These are phyloP conservation scores for Diacarnus erythraeanus DNA, from an alignment of 37 sponge, comb jelly and placozoan genomes.

Conservation along the genomic window DNA sequence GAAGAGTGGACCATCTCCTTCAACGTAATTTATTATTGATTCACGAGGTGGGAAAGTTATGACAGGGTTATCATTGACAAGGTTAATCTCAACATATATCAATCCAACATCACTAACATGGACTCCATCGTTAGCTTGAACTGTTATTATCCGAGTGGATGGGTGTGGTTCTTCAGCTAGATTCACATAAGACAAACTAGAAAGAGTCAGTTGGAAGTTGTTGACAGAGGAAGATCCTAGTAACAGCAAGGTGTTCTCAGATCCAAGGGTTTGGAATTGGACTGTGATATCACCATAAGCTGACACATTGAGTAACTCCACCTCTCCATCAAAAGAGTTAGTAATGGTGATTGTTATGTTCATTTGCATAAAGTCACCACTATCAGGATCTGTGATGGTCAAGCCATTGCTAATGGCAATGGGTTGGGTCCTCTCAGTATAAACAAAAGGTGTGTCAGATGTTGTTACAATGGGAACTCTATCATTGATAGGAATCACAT, in stretches of 20 bases:
- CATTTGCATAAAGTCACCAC: conserved; percentile 47
- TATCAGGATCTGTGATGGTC: conserved; percentile 67
- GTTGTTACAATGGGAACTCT: conserved; percentile 58
- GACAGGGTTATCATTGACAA: conserved; percentile 74
- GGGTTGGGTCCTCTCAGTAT: conserved; percentile 50
- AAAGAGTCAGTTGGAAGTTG: conserved; percentile 69
- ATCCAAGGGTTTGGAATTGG: conserved; percentile 17
- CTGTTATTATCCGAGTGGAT: conserved; percentile 23
- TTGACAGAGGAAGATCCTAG: conserved; percentile 68
- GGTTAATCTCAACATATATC: conserved; percentile 44
- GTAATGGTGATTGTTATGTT: conserved; percentile 49
- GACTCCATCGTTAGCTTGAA: conserved; percentile 61
- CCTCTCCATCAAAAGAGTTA: conserved; percentile 49
- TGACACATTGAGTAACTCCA: conserved; percentile 41
- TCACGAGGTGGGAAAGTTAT: conserved; percentile 40
- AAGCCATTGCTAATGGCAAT: conserved; percentile 42
- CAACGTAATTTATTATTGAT: conserved; percentile 65
- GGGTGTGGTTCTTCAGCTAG: conserved; percentile 73
- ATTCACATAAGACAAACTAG: conserved; percentile 72
- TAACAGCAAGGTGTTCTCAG: conserved; percentile 29
- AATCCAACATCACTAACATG: conserved; percentile 23
- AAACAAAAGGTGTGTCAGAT: conserved; percentile 43
- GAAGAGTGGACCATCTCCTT: conserved; percentile 66
- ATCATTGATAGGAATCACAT: conserved; percentile 70
- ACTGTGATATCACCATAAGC: conserved; percentile 27